Percentiles rank a stretch among this genome's conserved stretches.
These are phyloP conservation scores for Drosophila kokeensis DNA, from an alignment of 2,888 invertebrate species.

Conservation along the genomic window DNA sequence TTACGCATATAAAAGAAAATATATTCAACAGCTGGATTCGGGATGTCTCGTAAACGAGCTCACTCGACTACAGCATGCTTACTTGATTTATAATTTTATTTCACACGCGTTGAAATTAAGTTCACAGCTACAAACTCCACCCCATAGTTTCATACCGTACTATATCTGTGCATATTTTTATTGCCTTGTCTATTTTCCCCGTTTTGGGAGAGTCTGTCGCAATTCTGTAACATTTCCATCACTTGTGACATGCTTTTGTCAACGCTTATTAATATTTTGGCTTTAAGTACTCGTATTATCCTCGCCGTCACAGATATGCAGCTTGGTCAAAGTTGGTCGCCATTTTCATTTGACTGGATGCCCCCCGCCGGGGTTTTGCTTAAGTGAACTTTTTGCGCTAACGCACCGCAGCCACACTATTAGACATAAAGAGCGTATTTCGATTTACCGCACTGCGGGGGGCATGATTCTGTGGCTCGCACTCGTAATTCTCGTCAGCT, in stretches of 20 bases:
- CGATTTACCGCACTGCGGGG: conserved; percentile 59
- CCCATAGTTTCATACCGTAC: background rate
- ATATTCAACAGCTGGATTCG: background rate
- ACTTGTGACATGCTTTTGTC: conserved; percentile 46
- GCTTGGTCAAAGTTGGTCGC: conserved; percentile 40
- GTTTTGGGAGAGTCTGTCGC: background rate
- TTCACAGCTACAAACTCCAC: background rate
- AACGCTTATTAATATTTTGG: conserved; percentile 50
- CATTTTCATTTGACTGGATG: conserved; percentile 32
- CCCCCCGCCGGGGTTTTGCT: conserved; percentile 26
- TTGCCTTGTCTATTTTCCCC: background rate
- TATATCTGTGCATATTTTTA: background rate
- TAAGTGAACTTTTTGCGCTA: conserved; percentile 32
- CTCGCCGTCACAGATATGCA: conserved; percentile 11
- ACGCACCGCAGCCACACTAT: conserved; percentile 34
- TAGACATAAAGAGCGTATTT: conserved; percentile 54
- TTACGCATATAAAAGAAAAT: background rate
- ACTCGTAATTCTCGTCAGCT: conserved; percentile 43
- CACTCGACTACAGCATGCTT: background rate
- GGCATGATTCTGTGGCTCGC: conserved; percentile 21
- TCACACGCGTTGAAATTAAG: background rate
- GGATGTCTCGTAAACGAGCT: background rate
- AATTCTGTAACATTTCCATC: conserved; percentile 21
- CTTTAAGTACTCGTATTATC: background rate
- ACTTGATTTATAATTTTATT: background rate